Evolutionary conservation across 2,113 vertebrate species (phyloP).

Genomic region (Mandrillus leucophaeus): DNA sequence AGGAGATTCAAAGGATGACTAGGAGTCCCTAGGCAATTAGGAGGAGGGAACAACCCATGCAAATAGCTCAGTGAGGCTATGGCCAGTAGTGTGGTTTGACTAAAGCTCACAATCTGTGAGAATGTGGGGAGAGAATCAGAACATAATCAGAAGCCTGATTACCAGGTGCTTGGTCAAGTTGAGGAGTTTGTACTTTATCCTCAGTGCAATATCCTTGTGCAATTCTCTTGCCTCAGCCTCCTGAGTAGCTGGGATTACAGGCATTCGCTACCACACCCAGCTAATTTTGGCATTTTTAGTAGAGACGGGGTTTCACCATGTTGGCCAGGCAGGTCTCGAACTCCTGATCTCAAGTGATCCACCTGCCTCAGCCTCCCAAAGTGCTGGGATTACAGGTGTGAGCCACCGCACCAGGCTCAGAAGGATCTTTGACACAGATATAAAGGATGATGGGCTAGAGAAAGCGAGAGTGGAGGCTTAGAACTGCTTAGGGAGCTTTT

Average conservation of each 20-base stretch:
- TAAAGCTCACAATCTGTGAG: not conserved
- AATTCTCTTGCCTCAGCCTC: no score
- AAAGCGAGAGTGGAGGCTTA: not conserved
- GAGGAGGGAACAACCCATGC: not conserved
- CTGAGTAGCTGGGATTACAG: no score
- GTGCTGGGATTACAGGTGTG: no score
- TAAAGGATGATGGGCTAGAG: not conserved
- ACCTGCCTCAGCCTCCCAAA: no score
- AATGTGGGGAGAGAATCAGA: not conserved
- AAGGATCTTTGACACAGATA: conserved; percentile 12
- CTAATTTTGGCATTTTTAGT: no score
- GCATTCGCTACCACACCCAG: no score
- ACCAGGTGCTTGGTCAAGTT: not conserved
- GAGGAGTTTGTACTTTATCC: conserved; percentile 10
- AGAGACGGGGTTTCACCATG: no score
- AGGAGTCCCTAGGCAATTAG: not conserved
- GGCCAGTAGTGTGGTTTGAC: not conserved
- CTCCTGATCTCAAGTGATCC: no score
- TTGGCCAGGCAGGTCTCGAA: no score
- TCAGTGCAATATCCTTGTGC: no score
- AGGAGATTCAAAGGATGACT: not conserved
- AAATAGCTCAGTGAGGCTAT: not conserved
- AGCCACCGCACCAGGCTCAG: not conserved
- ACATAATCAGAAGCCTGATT: not conserved
- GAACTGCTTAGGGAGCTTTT: not conserved